phyloP scores from a whole-genome alignment of 2,888 invertebrate genomes.

The Tachina fera region DNA sequence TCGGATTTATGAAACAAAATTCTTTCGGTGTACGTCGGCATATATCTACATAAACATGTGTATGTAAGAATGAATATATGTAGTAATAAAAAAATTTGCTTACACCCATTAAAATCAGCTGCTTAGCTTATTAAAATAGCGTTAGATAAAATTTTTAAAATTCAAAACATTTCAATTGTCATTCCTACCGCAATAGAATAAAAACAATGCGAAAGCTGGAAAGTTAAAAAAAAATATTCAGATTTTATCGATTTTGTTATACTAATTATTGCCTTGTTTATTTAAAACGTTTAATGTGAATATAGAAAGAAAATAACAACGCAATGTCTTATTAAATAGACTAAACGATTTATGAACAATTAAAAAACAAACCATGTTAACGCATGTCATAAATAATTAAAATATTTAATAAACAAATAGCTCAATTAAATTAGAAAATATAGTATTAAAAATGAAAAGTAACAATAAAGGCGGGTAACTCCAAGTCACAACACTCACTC shows the following conservation, averaged over 20 bases:
- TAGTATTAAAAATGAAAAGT: conserved; percentile 27
- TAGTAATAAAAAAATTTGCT: no score
- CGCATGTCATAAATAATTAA: conserved; percentile 49
- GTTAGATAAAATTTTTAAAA: no score
- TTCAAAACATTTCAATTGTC: no score
- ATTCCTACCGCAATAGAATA: not conserved
- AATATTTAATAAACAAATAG: conserved; percentile 33
- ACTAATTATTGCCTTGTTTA: conserved; percentile 19
- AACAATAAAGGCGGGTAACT: conserved; percentile 7
- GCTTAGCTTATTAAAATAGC: no score
- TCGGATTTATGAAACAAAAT: no score
- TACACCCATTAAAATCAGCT: no score
- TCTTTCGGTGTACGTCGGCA: no score
- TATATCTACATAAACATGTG: no score
- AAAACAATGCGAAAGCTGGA: not conserved
- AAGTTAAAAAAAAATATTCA: conserved; percentile 2
- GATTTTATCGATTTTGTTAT: conserved; percentile 30
- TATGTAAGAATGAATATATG: no score
- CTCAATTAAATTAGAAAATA: conserved; percentile 41
- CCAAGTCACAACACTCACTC: no score
- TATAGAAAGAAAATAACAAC: conserved; percentile 2
- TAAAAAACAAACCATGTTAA: conserved; percentile 12
- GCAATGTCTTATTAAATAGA: conserved; percentile 33
- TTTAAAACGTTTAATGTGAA: conserved; percentile 6
- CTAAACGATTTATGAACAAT: conserved; percentile 51